These are phyloP conservation scores for Charadrius vociferus DNA, from an alignment of 2,113 vertebrate species.

Conservation along the genomic window DNA sequence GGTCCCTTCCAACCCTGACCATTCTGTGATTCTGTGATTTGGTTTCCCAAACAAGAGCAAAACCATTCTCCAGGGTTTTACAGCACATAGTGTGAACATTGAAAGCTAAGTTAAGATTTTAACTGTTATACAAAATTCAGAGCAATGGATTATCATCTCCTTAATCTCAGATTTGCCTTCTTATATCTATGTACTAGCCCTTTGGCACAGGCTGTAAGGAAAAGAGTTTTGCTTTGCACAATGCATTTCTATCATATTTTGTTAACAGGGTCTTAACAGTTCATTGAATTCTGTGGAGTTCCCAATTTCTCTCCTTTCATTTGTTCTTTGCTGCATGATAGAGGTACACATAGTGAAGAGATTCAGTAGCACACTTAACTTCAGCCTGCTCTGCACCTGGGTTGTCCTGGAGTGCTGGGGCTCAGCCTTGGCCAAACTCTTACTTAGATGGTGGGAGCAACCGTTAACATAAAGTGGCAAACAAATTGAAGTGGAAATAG, in stretches of 20 bases:
- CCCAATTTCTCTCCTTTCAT: background rate
- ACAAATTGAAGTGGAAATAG: background rate
- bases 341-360: background rate
- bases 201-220: background rate
- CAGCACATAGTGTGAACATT: background rate
- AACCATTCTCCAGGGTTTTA: background rate
- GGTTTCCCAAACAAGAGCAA: background rate
- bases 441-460: background rate
- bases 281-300: background rate
- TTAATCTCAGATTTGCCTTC: constrained; percentile 3
- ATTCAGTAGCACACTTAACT: background rate
- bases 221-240: background rate
- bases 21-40: too few species aligned
- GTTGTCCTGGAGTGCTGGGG: background rate
- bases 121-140: background rate
- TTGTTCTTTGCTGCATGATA: background rate
- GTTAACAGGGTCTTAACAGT: background rate
- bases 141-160: background rate
- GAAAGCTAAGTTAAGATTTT: background rate
- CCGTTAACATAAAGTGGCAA: background rate
- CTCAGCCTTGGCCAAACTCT: background rate
- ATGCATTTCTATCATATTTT: background rate
- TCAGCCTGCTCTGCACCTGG: background rate
- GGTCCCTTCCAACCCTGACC: too few species aligned
- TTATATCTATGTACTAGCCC: background rate